Conservation (phyloP, 2,888 invertebrate species). For the Lasioglossum villosulum region DNA sequence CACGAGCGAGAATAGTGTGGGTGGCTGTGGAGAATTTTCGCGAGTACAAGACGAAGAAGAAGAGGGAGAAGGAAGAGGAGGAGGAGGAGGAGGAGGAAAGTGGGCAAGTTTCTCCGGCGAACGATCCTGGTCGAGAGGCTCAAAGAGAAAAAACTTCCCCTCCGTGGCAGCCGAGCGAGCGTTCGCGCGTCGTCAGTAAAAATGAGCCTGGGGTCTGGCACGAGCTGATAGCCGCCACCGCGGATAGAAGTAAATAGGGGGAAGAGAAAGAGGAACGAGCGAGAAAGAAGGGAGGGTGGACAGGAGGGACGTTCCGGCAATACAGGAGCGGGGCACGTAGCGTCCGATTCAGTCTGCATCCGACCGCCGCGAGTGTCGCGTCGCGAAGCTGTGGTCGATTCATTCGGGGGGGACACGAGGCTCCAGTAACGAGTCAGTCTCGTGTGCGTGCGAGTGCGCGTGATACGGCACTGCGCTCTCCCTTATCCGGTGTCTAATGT, state of each 20-base stretch:
- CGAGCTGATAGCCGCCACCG: conserved; percentile 67
- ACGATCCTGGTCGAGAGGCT: conserved; percentile 11
- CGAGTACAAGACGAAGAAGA: neutral
- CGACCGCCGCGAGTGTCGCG: conserved; percentile 77
- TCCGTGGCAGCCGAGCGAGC: neutral
- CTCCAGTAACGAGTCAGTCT: conserved; percentile 38
- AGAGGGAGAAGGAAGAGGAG: neutral
- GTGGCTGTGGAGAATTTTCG: neutral
- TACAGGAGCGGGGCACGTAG: conserved; percentile 70
- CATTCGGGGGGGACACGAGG: conserved; percentile 54
- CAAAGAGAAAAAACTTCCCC: conserved; percentile 16
- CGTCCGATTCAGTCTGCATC: conserved; percentile 79
- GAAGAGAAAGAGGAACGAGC: conserved; percentile 55
- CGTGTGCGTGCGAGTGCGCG: conserved; percentile 42
- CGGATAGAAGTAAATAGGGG: conserved; percentile 56
- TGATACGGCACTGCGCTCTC: conserved; percentile 33
- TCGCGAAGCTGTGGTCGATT: conserved; percentile 66
- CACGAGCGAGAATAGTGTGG: neutral
- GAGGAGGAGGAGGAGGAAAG: neutral
- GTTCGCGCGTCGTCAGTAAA: conserved; percentile 53
- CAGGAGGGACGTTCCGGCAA: conserved; percentile 64
- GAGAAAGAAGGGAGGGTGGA: conserved; percentile 54
- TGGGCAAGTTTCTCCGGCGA: conserved; percentile 4
- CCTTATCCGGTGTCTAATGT: conserved; percentile 35
- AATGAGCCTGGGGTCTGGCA: conserved; percentile 63